Percentiles rank a stretch among this genome's conserved stretches.
Conservation (phyloP, 1,140 invertebrate species). For the Philopotamus ludificatus region DNA sequence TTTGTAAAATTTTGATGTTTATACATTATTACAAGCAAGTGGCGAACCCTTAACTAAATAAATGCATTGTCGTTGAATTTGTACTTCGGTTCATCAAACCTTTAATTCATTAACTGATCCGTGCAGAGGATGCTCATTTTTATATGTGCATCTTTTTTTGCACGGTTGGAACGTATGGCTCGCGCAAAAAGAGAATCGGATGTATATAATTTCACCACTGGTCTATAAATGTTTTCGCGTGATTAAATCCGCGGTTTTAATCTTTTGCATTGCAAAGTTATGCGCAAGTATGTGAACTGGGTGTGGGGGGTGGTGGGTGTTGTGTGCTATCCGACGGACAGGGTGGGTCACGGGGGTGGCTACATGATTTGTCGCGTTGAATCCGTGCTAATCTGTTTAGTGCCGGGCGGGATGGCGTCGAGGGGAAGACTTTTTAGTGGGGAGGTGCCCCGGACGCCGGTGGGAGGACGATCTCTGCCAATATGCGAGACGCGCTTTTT, state of each 20-base stretch:
- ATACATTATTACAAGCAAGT: too few relatives aligned
- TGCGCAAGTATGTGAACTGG: not conserved
- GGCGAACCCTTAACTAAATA: too few relatives aligned
- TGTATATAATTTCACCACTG: too few relatives aligned
- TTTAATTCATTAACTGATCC: too few relatives aligned
- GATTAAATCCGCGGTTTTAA: slow-evolving; percentile 7
- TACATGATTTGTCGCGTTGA: slow-evolving; percentile 34
- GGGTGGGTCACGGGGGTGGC: not conserved
- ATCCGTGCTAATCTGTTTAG: slow-evolving; percentile 37
- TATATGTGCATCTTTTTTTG: too few relatives aligned
- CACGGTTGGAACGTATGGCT: too few relatives aligned
- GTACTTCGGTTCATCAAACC: too few relatives aligned
- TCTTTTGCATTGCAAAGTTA: slow-evolving; percentile 1
- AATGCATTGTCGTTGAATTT: too few relatives aligned
- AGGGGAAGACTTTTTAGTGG: not conserved
- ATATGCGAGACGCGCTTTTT: not conserved
- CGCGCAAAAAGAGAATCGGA: too few relatives aligned
- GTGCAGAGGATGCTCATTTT: too few relatives aligned
- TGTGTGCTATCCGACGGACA: too few relatives aligned
- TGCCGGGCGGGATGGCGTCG: not conserved
- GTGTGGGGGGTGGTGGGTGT: not conserved
- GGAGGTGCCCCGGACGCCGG: not conserved
- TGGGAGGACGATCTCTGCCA: not conserved
- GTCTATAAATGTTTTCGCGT: not conserved
- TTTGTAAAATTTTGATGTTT: too few relatives aligned